These are phyloP conservation scores for Archegozetes longisetosus DNA, from an alignment of 1,140 invertebrate genomes.

Conservation along the genomic window DNA sequence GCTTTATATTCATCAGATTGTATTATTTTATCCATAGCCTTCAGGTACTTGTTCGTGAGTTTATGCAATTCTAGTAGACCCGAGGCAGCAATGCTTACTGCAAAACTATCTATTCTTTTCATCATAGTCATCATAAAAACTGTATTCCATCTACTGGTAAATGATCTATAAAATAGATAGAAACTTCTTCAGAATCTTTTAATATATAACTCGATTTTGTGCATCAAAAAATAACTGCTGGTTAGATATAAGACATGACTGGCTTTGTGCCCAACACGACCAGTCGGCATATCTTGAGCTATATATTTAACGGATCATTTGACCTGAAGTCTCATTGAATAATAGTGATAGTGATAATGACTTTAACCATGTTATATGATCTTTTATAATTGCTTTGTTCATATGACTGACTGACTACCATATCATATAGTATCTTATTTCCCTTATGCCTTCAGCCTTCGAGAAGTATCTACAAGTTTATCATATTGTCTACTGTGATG, in stretches of 20 bases:
- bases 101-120: neutral
- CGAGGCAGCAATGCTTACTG: neutral
- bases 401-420: neutral
- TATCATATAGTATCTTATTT: neutral
- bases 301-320: neutral
- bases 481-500: neutral
- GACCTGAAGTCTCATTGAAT: neutral
- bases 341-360: neutral
- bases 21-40: no score
- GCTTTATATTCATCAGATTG: no score
- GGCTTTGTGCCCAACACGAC: neutral
- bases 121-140: neutral
- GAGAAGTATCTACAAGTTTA: neutral
- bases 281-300: neutral
- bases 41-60: neutral
- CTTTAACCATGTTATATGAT: neutral
- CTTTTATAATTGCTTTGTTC: neutral
- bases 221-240: neutral
- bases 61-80: neutral
- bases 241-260: neutral
- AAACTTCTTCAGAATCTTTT: neutral
- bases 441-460: neutral
- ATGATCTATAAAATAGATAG: neutral
- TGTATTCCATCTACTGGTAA: neutral
- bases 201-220: neutral